These are phyloP conservation scores for Apodemus speciosus DNA, from an alignment of 2,113 vertebrate genomes.

Conservation along the genomic window DNA sequence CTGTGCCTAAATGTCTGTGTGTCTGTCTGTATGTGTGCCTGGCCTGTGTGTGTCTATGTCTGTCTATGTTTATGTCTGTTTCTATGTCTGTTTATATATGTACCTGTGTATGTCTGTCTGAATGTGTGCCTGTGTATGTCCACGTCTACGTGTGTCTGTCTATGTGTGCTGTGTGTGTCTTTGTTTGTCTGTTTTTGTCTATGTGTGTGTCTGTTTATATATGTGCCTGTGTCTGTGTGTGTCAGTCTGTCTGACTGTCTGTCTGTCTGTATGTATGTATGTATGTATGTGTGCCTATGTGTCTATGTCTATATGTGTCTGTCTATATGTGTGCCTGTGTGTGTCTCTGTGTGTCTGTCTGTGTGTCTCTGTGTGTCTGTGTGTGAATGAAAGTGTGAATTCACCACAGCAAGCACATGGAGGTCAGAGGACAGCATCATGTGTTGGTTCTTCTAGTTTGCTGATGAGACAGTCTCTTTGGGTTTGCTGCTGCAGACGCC, in stretches of 20 bases:
- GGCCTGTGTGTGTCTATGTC: background rate
- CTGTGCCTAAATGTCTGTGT: background rate
- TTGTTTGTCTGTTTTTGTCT: background rate
- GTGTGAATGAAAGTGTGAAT: background rate
- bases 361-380: background rate
- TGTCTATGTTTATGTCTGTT: background rate
- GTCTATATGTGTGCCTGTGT: background rate
- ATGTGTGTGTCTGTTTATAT: background rate
- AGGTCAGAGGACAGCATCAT: background rate
- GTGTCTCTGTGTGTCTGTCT: fast-evolving
- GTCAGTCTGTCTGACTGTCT: too few relatives aligned
- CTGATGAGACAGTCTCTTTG: background rate
- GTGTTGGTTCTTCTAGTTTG: background rate
- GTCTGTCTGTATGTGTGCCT: background rate
- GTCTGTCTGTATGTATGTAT: too few relatives aligned
- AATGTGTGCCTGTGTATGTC: background rate
- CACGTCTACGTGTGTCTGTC: too few relatives aligned
- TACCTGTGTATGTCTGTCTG: background rate
- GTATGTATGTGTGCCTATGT: too few relatives aligned
- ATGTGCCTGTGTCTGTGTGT: too few relatives aligned
- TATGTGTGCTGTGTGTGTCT: too few relatives aligned
- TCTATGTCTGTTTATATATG: too few relatives aligned
- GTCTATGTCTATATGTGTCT: background rate
- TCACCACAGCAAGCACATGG: background rate
- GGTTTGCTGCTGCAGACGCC: background rate